A percentile compares a stretch with the other conserved stretches of the same genome.
Evolutionary conservation across 2,888 invertebrate genomes (phyloP).

Genomic region (Tricholauxania praeusta): DNA sequence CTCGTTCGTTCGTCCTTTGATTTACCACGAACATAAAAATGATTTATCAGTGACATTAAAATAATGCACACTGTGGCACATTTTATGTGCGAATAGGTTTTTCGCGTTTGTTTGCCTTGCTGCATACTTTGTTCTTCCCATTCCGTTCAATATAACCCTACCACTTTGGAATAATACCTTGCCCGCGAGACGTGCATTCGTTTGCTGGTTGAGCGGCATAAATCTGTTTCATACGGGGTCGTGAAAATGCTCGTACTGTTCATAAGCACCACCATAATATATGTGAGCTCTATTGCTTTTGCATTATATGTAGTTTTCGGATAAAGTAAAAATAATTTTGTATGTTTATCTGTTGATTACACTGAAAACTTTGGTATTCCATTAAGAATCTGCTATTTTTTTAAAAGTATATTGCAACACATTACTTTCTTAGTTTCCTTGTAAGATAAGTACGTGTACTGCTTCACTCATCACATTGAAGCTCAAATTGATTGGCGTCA

Average conservation of each 20-base stretch:
- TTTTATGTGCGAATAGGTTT: constrained; percentile 67
- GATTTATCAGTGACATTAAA: constrained; percentile 63
- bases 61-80: constrained; percentile 67
- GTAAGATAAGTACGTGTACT: too few relatives aligned
- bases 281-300: constrained; percentile 9
- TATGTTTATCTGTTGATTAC: too few relatives aligned
- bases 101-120: constrained; percentile 60
- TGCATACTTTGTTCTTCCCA: not conserved
- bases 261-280: not conserved
- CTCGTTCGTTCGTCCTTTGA: constrained; percentile 51
- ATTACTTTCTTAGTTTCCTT: not conserved
- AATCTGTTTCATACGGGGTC: constrained; percentile 14
- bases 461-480: too few relatives aligned
- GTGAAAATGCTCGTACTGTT: not conserved
- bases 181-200: not conserved
- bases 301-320: constrained; percentile 29
- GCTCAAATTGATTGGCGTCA: too few relatives aligned
- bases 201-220: constrained; percentile 17
- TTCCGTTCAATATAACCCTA: not conserved
- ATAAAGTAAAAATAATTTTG: constrained; percentile 29
- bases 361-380: too few relatives aligned
- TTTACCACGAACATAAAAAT: constrained; percentile 64
- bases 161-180: too few relatives aligned
- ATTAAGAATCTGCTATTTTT: too few relatives aligned
- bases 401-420: too few relatives aligned